A percentile compares a stretch with the other conserved stretches of the same genome.
phyloP scores from a whole-genome alignment of 2,113 vertebrate species.

The Entomyzon cyanotis region DNA sequence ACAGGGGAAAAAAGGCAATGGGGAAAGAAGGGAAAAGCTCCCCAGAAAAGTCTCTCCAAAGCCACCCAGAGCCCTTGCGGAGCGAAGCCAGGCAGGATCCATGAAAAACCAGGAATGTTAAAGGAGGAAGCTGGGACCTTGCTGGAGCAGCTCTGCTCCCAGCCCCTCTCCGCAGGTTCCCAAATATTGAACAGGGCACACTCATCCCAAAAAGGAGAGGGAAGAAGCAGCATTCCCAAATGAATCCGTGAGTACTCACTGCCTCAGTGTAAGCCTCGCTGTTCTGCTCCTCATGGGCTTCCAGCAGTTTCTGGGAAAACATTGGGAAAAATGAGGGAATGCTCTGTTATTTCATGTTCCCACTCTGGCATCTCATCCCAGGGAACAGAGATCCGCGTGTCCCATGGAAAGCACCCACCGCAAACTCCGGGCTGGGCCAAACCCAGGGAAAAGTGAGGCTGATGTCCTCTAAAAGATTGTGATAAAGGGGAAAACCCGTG shows the following conservation, averaged over 20 bases:
- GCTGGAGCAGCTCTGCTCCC: background rate
- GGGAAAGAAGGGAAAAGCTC: background rate
- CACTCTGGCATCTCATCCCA: rapidly evolving
- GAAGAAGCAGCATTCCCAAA: background rate
- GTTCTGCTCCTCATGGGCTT: constrained; percentile 97
- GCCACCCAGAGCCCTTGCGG: rapidly evolving
- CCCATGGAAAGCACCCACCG: background rate
- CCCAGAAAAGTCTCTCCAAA: background rate
- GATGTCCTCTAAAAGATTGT: background rate
- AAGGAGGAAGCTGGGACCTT: background rate
- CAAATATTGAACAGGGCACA: background rate
- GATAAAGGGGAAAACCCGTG: background rate
- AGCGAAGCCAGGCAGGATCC: background rate
- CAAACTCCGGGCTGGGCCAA: background rate
- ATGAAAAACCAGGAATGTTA: background rate
- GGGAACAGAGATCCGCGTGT: background rate
- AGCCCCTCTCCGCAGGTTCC: background rate
- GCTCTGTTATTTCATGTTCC: rapidly evolving
- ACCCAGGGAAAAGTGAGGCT: background rate
- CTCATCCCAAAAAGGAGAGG: background rate
- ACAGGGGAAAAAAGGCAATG: background rate
- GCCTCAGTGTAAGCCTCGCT: constrained; percentile 95
- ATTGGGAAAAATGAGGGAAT: background rate
- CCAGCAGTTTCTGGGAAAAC: constrained; percentile 89
- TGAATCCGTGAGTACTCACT: constrained; percentile 71